phyloP scores from a whole-genome alignment of 2,113 vertebrate genomes.

The Ahaetulla prasina region DNA sequence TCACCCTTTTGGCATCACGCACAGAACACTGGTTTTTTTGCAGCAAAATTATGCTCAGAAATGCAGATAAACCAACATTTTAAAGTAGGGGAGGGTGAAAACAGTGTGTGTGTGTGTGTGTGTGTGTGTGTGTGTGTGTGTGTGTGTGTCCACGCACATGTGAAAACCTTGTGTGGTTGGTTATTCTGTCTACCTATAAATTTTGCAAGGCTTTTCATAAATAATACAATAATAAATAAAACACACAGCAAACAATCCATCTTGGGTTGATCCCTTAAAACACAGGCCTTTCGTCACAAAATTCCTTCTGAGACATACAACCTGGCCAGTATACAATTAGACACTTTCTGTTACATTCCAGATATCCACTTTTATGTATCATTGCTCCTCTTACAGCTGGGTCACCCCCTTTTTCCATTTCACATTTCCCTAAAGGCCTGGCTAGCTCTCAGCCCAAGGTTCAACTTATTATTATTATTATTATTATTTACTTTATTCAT shows the following conservation, averaged over 20 bases:
- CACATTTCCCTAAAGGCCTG: background rate
- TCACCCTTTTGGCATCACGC: background rate
- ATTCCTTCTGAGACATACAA: fast-evolving
- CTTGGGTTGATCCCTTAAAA: background rate
- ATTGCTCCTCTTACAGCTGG: background rate
- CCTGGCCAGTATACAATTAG: fast-evolving
- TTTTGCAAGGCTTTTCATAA: background rate
- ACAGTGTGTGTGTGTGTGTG: no score
- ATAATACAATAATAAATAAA: background rate
- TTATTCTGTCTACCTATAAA: constrained; percentile 1
- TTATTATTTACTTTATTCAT: no score
- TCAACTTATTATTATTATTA: no score
- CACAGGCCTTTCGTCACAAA: background rate
- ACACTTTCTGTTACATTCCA: background rate
- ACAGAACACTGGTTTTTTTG: background rate
- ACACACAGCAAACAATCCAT: background rate
- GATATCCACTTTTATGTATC: background rate
- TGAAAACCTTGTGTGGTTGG: background rate
- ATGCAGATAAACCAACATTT: background rate
- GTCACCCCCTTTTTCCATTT: background rate
- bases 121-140: no score
- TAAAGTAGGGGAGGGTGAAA: background rate
- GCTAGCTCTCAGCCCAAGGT: background rate
- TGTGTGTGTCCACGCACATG: no score
- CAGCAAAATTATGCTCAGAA: background rate